Percentiles rank a stretch among this genome's conserved stretches.
phyloP scores from a whole-genome alignment of 2,113 vertebrate species.

The Miniopterus natalensis region DNA sequence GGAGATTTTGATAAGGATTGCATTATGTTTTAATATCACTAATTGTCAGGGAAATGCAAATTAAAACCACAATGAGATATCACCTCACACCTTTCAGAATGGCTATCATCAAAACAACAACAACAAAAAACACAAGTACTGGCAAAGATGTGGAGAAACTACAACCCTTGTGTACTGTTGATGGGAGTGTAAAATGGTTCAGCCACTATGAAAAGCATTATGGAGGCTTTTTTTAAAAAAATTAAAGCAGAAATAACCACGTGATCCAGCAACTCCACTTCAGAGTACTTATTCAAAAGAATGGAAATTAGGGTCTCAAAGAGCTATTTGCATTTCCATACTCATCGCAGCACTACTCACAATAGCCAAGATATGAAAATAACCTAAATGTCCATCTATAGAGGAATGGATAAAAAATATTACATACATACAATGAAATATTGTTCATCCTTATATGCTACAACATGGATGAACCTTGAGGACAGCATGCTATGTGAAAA shows the following conservation, averaged over 20 bases:
- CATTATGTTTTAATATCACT: background rate
- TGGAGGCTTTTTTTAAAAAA: background rate
- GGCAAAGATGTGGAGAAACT: background rate
- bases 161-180: background rate
- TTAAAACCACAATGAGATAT: background rate
- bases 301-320: background rate
- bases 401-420: background rate
- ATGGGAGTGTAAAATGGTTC: background rate
- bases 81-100: background rate
- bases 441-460: background rate
- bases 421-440: background rate
- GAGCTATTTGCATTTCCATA: background rate
- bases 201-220: background rate
- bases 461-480: background rate
- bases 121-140: background rate
- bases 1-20: background rate
- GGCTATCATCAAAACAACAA: background rate
- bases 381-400: background rate
- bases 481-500: background rate
- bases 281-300: background rate
- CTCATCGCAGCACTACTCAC: background rate
- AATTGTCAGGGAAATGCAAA: background rate
- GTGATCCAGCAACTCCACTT: background rate
- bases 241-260: background rate
- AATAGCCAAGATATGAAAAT: background rate